phyloP scores from a whole-genome alignment of 2,113 vertebrate genomes.

The Anas platyrhynchos region DNA sequence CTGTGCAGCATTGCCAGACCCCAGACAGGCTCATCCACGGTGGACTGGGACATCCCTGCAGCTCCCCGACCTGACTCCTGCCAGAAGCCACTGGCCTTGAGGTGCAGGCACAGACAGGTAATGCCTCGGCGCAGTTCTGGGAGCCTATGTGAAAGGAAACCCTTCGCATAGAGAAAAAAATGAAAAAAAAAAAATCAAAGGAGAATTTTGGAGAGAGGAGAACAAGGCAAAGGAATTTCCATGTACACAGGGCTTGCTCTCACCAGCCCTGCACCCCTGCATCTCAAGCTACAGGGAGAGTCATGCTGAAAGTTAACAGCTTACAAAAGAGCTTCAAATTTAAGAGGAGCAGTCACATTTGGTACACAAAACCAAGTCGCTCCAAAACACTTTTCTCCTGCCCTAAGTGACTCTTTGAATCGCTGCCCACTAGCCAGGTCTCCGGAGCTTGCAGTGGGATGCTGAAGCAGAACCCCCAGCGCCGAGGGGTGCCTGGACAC shows the following conservation, averaged over 20 bases:
- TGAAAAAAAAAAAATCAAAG: neutral
- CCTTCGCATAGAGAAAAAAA: neutral
- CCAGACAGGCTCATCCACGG: neutral
- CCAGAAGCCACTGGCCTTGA: neutral
- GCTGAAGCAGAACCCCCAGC: neutral
- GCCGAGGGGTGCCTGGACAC: neutral
- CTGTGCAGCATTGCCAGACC: neutral
- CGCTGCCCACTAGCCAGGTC: neutral
- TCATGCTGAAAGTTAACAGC: neutral
- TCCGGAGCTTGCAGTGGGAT: neutral
- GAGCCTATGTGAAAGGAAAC: rapidly evolving
- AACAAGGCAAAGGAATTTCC: neutral
- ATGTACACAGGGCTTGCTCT: rapidly evolving
- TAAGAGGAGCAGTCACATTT: neutral
- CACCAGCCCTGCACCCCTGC: neutral
- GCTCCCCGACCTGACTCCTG: rapidly evolving
- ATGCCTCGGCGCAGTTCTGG: neutral
- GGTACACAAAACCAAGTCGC: neutral
- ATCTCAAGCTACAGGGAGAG: neutral
- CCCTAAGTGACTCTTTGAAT: neutral
- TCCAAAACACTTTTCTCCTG: neutral
- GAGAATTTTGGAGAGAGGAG: neutral
- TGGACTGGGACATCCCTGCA: neutral
- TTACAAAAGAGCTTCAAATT: neutral
- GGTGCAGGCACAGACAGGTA: neutral